A percentile compares a stretch with the other conserved stretches of the same genome.
Evolutionary conservation across 2,113 vertebrate genomes (phyloP).

Genomic region (Trachemys scripta): DNA sequence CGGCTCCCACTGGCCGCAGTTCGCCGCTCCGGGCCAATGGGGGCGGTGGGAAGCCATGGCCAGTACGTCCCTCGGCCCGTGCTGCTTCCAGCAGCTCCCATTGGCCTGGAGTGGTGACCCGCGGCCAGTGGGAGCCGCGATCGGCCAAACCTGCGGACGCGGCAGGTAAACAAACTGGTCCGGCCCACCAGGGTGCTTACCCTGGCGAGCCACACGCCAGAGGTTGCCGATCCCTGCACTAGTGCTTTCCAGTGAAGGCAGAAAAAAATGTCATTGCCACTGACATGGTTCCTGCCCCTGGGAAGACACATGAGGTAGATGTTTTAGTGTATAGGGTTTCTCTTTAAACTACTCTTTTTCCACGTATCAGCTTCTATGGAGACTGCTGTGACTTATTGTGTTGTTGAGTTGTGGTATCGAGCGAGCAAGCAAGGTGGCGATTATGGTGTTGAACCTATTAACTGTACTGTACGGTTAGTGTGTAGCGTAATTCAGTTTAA

Average conservation of each 20-base stretch:
- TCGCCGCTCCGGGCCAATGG: no score
- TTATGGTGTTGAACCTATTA: not conserved
- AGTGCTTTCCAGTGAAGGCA: not conserved
- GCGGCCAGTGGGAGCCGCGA: no score
- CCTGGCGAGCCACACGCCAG: no score
- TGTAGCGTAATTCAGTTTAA: not conserved
- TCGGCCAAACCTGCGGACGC: no score
- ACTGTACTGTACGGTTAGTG: not conserved
- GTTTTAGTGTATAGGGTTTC: not conserved
- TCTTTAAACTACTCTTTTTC: not conserved
- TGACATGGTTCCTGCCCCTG: not conserved
- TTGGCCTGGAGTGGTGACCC: no score
- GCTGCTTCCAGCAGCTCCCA: no score
- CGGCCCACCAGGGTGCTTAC: no score
- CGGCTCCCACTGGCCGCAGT: no score
- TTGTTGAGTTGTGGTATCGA: rapidly evolving
- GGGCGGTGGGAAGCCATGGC: no score
- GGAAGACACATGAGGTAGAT: rapidly evolving
- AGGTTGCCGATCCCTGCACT: not conserved
- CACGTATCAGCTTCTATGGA: not conserved
- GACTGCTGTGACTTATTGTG: not conserved
- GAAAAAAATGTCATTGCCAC: not conserved
- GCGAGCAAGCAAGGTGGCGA: rapidly evolving
- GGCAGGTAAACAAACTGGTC: no score
- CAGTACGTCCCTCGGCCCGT: no score